A percentile compares a stretch with the other conserved stretches of the same genome.
These are phyloP conservation scores for Montipora cactus DNA, from an alignment of 64 coral and sea anemone species.

Conservation along the genomic window DNA sequence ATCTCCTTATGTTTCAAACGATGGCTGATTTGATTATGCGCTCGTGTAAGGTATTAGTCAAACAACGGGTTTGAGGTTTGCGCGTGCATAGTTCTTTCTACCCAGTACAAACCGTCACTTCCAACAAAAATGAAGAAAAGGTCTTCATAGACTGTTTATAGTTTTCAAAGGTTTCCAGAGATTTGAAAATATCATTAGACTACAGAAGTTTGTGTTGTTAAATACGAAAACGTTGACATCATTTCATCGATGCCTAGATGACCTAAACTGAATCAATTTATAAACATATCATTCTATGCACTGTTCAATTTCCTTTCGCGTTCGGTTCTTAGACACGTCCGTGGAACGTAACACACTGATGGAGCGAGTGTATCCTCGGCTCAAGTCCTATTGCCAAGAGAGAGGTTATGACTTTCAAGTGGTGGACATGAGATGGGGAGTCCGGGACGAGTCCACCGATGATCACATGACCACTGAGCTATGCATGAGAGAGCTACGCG, in stretches of 20 bases:
- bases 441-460: constrained; percentile 96
- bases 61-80: too few relatives aligned
- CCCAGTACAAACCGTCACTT: too few relatives aligned
- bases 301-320: background rate
- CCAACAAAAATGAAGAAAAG: background rate
- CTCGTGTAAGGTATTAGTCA: too few relatives aligned
- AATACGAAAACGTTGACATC: background rate
- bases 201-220: background rate
- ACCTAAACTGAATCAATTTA: background rate
- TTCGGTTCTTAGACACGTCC: constrained; percentile 77
- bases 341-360: constrained; percentile 97
- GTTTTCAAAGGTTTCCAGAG: background rate
- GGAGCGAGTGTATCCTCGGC: constrained; percentile 86
- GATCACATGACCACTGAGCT: constrained; percentile 97
- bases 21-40: too few relatives aligned
- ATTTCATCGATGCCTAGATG: background rate
- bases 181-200: too few relatives aligned
- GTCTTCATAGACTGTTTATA: background rate
- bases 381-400: constrained; percentile 94
- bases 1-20: too few relatives aligned
- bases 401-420: constrained; percentile 96
- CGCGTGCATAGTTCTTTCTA: too few relatives aligned
- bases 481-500: constrained; percentile 95
- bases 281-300: background rate
- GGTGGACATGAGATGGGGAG: constrained; percentile 99